A percentile compares a stretch with the other conserved stretches of the same genome.
phyloP scores from a whole-genome alignment of 2,888 invertebrate genomes.

The Thera britannica region DNA sequence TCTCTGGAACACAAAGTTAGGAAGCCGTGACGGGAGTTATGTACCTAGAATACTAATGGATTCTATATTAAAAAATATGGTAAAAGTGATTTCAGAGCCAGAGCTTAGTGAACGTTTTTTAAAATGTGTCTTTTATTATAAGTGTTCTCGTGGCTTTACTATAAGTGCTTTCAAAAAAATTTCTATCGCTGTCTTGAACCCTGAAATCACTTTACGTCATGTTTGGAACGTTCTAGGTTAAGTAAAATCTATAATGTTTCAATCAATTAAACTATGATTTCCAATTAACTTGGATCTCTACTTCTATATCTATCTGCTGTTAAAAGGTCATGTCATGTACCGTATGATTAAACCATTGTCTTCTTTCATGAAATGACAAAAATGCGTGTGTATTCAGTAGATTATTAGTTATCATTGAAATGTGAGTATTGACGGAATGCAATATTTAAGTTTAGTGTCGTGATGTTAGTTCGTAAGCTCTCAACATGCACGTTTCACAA shows the following conservation, averaged over 20 bases:
- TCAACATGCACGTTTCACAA: slow-evolving; percentile 67
- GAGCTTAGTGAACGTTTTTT: too few relatives aligned
- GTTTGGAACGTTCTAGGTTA: slow-evolving; percentile 20
- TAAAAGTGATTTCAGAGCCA: slow-evolving; percentile 41
- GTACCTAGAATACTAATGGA: slow-evolving; percentile 56
- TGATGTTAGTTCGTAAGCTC: slow-evolving; percentile 63
- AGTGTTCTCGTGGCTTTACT: not conserved
- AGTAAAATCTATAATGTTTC: slow-evolving; percentile 24
- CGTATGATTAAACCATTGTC: slow-evolving; percentile 14
- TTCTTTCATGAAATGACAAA: slow-evolving; percentile 40
- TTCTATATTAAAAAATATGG: slow-evolving; percentile 38
- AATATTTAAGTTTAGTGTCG: slow-evolving; percentile 77
- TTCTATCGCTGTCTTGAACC: not conserved
- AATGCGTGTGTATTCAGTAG: slow-evolving; percentile 61
- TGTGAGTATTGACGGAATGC: slow-evolving; percentile 82
- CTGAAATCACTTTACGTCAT: slow-evolving; percentile 35
- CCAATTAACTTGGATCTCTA: slow-evolving; percentile 25
- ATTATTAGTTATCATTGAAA: slow-evolving; percentile 40
- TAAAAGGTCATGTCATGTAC: slow-evolving; percentile 32
- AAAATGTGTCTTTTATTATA: not conserved
- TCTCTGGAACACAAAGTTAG: slow-evolving; percentile 85
- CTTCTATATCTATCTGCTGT: slow-evolving; percentile 25
- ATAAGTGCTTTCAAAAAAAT: not conserved
- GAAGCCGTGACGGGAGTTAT: slow-evolving; percentile 75
- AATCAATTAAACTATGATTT: slow-evolving; percentile 10